These are phyloP conservation scores for Phyllotreta striolata DNA, from an alignment of 2,888 invertebrate species.

Conservation along the genomic window DNA sequence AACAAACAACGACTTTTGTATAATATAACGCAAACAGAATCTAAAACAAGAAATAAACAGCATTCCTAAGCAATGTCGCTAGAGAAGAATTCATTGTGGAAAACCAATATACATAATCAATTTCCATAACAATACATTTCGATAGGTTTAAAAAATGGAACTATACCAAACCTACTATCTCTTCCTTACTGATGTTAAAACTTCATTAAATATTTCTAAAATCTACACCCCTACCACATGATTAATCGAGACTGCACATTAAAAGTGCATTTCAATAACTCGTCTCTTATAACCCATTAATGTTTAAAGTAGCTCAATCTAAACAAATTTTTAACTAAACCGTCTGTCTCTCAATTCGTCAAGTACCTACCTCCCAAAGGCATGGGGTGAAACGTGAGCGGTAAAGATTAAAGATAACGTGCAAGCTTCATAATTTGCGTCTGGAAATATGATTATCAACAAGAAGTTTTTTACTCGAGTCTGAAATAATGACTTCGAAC, in stretches of 20 bases:
- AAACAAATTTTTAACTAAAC: conserved; percentile 36
- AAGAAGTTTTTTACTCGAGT: conserved; percentile 8
- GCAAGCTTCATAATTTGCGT: conserved; percentile 51
- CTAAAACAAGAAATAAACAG: too few relatives aligned
- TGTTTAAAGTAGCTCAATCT: conserved; percentile 12
- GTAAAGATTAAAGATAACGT: conserved; percentile 41
- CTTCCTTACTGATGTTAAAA: too few relatives aligned
- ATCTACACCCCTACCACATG: too few relatives aligned
- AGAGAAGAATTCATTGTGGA: too few relatives aligned
- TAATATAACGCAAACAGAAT: too few relatives aligned
- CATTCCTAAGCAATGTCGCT: too few relatives aligned
- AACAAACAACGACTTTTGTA: too few relatives aligned
- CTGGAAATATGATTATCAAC: conserved; percentile 51
- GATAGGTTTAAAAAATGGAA: too few relatives aligned
- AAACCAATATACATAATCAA: too few relatives aligned
- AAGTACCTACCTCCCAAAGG: conserved; percentile 32
- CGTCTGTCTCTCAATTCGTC: conserved; percentile 32
- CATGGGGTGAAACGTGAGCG: conserved; percentile 38
- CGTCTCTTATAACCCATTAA: conserved; percentile 33
- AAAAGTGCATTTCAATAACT: conserved; percentile 31
- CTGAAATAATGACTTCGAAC: background rate
- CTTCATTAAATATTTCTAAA: too few relatives aligned
- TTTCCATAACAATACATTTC: too few relatives aligned
- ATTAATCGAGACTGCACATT: conserved; percentile 1
- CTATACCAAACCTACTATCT: too few relatives aligned